Base-by-base conservation (phyloP, 2,888 invertebrate genomes). In the Byasa hedistus region DNA sequence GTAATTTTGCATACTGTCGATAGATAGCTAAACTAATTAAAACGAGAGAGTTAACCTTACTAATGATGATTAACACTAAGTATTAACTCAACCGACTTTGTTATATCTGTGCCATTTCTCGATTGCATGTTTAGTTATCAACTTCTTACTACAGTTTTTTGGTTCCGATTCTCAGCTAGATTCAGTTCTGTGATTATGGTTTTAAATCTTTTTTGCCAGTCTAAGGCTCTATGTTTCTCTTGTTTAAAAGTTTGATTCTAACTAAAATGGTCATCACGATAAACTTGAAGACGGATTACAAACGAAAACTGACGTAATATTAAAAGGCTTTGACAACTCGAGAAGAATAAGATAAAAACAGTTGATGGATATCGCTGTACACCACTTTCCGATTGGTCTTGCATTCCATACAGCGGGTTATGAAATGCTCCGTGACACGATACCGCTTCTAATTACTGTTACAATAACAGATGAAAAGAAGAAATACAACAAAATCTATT, bases 361-460 rank as follows among this genome's bases (percentile, higher is more conserved):
- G 23, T 57, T 21, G 57, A 58, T 58, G 44, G 44, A 39, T 48
- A 68, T 64, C 60, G 24, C 22, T 24, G 56, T 61, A 63, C 51
- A 58, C 64, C 55, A 58, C 63, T 63, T 64, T 60, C 39, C 64
- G 59, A 68, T 64, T 63, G 56, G 59, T 61, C 67, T 55, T 57
- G 67, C 59, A 58, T 64, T 66, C 66, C 58, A 39, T 19, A 21
- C 27, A 22, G 22, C 17, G 54, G 22, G 51, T 57, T 67, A 51
- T 57, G 39, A 32, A 64, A 64, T 63, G 44, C 27, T 56, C 24
- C 24, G 73, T 70, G 74, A 76, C 75, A 78, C 81, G 78, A 73
- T 76, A 73, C 69, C 63, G 71, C 77, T 78, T 83, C 83, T 82
- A 82, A 83, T 79, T 72, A 73, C 75, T 71, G 24, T 21, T 7